Conservation (phyloP, 92 coral and sea anemone species). For the Pocillopora meandrina region DNA sequence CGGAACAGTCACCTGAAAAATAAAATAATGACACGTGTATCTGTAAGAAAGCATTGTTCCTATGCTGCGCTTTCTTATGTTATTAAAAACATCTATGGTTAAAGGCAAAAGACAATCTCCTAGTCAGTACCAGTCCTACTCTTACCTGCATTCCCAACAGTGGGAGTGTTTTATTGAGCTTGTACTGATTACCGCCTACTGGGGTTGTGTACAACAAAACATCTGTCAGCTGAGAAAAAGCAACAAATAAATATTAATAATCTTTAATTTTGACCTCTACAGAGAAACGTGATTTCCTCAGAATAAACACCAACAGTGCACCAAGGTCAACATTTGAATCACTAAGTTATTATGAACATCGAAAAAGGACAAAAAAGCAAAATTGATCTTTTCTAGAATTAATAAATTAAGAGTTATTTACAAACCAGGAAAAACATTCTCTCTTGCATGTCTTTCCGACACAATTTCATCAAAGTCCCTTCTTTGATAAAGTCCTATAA, state of each 20-base stretch:
- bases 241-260: not conserved
- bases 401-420: not conserved
- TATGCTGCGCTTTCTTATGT: not conserved
- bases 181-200: conserved; percentile 88
- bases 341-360: no score
- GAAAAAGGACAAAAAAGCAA: not conserved
- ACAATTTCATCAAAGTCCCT: conserved; percentile 84
- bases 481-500: conserved; percentile 81
- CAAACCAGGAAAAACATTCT: conserved; percentile 92
- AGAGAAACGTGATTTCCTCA: no score
- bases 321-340: no score
- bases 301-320: no score
- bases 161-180: conserved; percentile 78
- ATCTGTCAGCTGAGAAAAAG: conserved; percentile 76
- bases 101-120: no score
- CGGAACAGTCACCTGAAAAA: conserved; percentile 79
- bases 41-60: not conserved
- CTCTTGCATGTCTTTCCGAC: conserved; percentile 98
- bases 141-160: conserved; percentile 86
- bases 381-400: no score
- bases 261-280: not conserved
- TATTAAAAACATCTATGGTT: no score
- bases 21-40: not conserved
- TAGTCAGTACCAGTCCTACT: no score
- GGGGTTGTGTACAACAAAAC: conserved; percentile 90